Conservation (phyloP, 2,113 vertebrate species). For the Mesitornis unicolor region DNA sequence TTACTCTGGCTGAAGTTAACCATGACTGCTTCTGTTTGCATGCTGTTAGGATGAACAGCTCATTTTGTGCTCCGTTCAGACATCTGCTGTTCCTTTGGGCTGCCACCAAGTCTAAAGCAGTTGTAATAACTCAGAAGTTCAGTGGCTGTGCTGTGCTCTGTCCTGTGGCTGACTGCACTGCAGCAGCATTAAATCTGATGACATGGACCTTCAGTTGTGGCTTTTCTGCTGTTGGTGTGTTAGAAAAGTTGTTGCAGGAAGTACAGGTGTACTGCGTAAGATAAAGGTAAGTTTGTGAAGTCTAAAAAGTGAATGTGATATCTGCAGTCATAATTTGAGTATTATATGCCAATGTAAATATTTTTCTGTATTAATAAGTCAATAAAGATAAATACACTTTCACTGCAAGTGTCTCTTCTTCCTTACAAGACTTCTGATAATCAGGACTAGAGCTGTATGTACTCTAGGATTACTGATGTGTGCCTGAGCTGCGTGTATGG, state of each 20-base stretch:
- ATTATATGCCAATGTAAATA: neutral
- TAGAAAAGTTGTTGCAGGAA: neutral
- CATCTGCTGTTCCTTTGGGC: neutral
- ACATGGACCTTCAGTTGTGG: neutral
- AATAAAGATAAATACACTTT: neutral
- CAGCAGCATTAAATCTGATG: fast-evolving
- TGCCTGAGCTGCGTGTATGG: neutral
- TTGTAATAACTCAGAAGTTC: fast-evolving
- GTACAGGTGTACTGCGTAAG: fast-evolving
- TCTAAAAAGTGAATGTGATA: neutral
- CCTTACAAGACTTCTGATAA: neutral
- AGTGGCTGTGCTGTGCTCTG: neutral
- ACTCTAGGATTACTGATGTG: fast-evolving
- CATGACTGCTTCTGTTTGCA: fast-evolving
- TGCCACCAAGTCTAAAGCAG: neutral
- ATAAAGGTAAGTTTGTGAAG: conserved; percentile 21
- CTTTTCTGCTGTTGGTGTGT: neutral
- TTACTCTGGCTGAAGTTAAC: neutral
- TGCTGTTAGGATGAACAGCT: neutral
- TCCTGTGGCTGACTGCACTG: neutral
- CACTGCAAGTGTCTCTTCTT: neutral
- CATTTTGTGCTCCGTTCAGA: neutral
- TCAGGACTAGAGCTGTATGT: fast-evolving
- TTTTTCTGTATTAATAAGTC: neutral
- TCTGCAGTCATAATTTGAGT: neutral